phyloP scores from a whole-genome alignment of 2,888 invertebrate species.

The Athalia cordata region DNA sequence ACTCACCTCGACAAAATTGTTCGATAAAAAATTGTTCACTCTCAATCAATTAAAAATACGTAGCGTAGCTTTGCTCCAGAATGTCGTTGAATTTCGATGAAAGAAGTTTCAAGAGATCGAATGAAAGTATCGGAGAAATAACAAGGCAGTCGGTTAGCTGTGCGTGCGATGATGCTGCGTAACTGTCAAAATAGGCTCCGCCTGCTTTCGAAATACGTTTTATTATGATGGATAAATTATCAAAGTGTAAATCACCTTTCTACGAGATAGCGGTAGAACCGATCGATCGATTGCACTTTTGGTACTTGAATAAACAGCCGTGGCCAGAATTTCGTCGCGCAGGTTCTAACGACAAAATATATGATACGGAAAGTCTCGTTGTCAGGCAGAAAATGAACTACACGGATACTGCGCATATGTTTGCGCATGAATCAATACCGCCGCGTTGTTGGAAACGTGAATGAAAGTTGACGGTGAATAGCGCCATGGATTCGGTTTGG shows the following conservation, averaged over 20 bases:
- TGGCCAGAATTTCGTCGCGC: neutral
- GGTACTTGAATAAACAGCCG: neutral
- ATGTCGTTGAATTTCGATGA: neutral
- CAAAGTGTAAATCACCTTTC: neutral
- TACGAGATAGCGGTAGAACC: neutral
- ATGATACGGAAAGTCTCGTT: slow-evolving; percentile 24
- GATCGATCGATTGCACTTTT: slow-evolving; percentile 26
- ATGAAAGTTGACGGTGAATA: neutral
- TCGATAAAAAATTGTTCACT: slow-evolving; percentile 15
- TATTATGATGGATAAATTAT: neutral
- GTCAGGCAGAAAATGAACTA: slow-evolving; percentile 28
- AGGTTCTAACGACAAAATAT: slow-evolving; percentile 13
- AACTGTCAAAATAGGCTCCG: slow-evolving; percentile 38
- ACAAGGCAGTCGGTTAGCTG: neutral
- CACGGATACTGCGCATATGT: slow-evolving; percentile 22
- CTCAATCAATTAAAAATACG: neutral
- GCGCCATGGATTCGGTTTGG: neutral
- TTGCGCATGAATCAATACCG: slow-evolving; percentile 42
- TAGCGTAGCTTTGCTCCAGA: neutral
- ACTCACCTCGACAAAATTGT: slow-evolving; percentile 17
- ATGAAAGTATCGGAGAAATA: slow-evolving; percentile 1
- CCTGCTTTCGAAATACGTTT: slow-evolving; percentile 9
- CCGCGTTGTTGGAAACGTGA: neutral
- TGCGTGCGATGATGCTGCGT: neutral
- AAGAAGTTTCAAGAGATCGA: neutral